Conservation (phyloP, 2,888 invertebrate genomes). For the Aleiodes leptofemur region DNA sequence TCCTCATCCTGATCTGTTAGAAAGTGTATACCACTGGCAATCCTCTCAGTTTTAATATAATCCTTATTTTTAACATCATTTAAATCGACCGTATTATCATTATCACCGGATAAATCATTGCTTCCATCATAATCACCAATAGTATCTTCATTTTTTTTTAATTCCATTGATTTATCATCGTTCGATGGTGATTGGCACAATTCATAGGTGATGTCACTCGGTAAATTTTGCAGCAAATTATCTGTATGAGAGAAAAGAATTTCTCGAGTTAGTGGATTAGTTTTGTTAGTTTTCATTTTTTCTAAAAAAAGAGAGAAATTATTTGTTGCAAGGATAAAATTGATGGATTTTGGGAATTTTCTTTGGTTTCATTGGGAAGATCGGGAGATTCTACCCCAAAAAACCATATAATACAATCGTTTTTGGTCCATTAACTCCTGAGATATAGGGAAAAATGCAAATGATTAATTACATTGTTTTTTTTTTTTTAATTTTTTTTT, state of each 20-base stretch:
- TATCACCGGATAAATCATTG: slow-evolving; percentile 25
- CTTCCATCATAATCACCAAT: slow-evolving; percentile 21
- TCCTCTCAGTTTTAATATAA: slow-evolving; percentile 62
- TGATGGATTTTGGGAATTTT: background rate
- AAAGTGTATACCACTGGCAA: slow-evolving; percentile 69
- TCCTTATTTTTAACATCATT: slow-evolving; percentile 40
- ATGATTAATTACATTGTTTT: no score
- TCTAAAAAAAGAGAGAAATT: background rate
- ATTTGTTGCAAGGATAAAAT: background rate
- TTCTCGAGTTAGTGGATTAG: slow-evolving; percentile 1
- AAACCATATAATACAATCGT: no score
- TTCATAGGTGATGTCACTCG: slow-evolving; percentile 72
- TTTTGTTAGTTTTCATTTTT: slow-evolving; percentile 12
- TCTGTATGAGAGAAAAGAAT: slow-evolving; percentile 43
- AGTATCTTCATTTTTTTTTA: slow-evolving; percentile 27
- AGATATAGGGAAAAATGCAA: background rate
- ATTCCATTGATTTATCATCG: slow-evolving; percentile 47
- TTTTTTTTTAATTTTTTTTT: slow-evolving; percentile 63
- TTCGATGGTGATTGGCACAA: slow-evolving; percentile 65
- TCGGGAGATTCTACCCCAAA: no score
- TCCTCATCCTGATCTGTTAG: slow-evolving; percentile 69
- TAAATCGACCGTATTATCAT: slow-evolving; percentile 22
- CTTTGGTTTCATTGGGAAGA: no score
- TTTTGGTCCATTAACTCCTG: background rate
- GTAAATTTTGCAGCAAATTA: slow-evolving; percentile 64